Evolutionary conservation across 2,888 invertebrate genomes (phyloP).

Genomic region (Muscina levida): DNA sequence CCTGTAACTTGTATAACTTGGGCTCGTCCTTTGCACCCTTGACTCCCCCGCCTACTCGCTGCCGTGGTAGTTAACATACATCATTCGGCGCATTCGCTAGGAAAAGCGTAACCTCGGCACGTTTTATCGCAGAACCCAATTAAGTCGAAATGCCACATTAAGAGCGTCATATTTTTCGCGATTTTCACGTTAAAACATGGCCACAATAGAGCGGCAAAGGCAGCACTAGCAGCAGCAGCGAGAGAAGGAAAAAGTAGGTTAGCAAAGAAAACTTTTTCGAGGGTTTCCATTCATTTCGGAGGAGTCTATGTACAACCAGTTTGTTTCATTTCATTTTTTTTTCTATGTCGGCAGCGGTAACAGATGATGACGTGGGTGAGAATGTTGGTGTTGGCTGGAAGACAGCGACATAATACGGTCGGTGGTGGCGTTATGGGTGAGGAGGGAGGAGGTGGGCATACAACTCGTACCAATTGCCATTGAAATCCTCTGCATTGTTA

Average conservation of each 20-base stretch:
- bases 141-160: constrained; percentile 45
- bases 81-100: not conserved
- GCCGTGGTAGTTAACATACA: not conserved
- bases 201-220: constrained; percentile 14
- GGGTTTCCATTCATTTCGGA: not conserved
- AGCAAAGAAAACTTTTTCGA: constrained; percentile 26
- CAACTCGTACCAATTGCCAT: constrained; percentile 19
- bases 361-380: not conserved
- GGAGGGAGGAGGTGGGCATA: not conserved
- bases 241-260: constrained; percentile 40
- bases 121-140: constrained; percentile 50
- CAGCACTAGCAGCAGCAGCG: no score
- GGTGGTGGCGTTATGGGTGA: no score
- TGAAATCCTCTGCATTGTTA: not conserved
- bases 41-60: not conserved
- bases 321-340: not conserved
- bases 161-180: constrained; percentile 31
- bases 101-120: constrained; percentile 29
- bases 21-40: not conserved
- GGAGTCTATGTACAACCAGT: constrained; percentile 1
- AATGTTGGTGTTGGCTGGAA: not conserved
- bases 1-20: not conserved
- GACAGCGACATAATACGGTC: not conserved
- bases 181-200: constrained; percentile 22
- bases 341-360: not conserved